phyloP scores from a whole-genome alignment of 2,113 vertebrate genomes.

The Heterotilapia buettikoferi region DNA sequence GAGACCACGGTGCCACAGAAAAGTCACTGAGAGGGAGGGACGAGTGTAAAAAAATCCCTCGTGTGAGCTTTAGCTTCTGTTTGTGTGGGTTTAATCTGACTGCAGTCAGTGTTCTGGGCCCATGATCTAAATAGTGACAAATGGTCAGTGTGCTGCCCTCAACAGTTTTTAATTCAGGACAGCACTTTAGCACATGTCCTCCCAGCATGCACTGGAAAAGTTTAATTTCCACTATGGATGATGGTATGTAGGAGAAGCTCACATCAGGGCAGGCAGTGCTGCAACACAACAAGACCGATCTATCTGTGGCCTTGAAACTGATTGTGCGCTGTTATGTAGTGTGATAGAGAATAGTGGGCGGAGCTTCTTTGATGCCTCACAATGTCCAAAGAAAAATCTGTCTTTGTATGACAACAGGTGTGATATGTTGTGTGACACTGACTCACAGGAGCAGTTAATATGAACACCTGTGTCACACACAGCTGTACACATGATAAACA shows the following conservation, averaged over 20 bases:
- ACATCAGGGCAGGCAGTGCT: not conserved
- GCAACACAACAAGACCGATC: not conserved
- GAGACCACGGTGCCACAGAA: not conserved
- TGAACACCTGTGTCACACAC: not conserved
- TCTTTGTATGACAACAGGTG: not conserved
- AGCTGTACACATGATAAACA: not conserved
- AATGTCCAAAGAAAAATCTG: not conserved
- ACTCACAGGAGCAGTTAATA: not conserved
- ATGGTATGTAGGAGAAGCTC: not conserved
- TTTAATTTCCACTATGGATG: not conserved
- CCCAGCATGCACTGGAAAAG: not conserved
- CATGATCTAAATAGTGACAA: not conserved
- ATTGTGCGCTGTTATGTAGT: not conserved
- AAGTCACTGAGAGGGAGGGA: not conserved
- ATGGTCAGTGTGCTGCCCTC: not conserved
- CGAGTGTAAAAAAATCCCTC: not conserved
- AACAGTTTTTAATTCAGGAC: not conserved
- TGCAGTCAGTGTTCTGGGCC: not conserved
- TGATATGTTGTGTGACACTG: not conserved
- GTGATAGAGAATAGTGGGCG: not conserved
- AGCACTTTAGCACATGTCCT: not conserved
- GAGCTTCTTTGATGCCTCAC: not conserved
- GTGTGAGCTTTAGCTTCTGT: not conserved
- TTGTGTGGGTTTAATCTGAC: not conserved
- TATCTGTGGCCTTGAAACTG: not conserved